A percentile compares a stretch with the other conserved stretches of the same genome.
phyloP scores from a whole-genome alignment of 2,797 vertebrate species.

The Chlorospingus flavigularis region DNA sequence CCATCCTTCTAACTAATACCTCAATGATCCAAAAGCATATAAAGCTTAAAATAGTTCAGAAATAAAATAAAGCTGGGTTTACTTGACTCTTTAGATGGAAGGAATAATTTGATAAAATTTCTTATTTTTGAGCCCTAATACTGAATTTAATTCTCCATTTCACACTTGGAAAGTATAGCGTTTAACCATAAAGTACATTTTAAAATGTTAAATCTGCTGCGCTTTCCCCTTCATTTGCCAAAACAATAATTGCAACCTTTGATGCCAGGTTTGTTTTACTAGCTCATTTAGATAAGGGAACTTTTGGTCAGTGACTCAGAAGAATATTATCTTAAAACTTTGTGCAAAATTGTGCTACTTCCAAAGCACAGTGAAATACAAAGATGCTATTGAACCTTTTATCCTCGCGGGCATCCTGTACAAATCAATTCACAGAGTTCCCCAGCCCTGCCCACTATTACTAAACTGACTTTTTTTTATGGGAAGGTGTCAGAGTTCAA shows the following conservation, averaged over 20 bases:
- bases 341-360: not conserved
- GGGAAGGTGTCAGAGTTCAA: not conserved
- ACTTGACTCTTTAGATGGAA: not conserved
- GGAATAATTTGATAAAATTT: not conserved
- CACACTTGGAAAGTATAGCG: not conserved
- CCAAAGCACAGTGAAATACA: not conserved
- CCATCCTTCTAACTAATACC: not conserved
- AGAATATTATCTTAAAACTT: not conserved
- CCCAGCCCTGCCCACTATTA: not conserved
- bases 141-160: slow-evolving; percentile 5
- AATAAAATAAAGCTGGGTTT: not conserved
- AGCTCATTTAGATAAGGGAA: not conserved
- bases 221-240: slow-evolving; percentile 3
- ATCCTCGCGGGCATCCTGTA: not conserved
- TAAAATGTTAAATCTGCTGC: not conserved
- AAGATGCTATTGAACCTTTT: not conserved
- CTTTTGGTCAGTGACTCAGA: not conserved
- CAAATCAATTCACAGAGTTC: not conserved
- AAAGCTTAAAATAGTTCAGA: not conserved
- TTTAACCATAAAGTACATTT: not conserved
- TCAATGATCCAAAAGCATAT: not conserved
- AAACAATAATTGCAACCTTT: not conserved
- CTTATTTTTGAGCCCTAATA: not conserved
- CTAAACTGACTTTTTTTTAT: not conserved
- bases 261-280: not conserved